Evolutionary conservation across 2,113 vertebrate species (phyloP).

Genomic region (Phylloscopus trochilus): DNA sequence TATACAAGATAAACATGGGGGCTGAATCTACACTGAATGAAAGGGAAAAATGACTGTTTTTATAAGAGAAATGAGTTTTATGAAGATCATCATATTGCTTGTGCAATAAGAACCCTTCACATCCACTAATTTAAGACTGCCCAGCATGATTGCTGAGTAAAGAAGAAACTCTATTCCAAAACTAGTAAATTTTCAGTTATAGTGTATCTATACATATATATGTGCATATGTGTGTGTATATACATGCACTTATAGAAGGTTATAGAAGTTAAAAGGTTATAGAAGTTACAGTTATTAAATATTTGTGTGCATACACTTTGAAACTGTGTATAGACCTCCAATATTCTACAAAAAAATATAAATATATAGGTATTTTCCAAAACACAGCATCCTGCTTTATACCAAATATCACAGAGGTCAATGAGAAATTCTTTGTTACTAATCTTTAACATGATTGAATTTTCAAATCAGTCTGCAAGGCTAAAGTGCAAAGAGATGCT

Average conservation of each 20-base stretch:
- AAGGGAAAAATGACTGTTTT: not conserved
- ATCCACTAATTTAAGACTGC: not conserved
- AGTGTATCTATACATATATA: not conserved
- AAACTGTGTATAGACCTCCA: not conserved
- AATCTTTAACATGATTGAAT: not conserved
- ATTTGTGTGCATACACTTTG: not conserved
- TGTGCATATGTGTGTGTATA: too few relatives aligned
- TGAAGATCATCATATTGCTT: not conserved
- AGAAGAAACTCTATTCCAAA: not conserved
- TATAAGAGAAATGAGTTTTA: not conserved
- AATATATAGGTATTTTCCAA: not conserved
- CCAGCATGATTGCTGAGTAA: not conserved
- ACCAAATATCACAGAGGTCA: not conserved
- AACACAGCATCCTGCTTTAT: not conserved
- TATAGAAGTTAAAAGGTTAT: not conserved
- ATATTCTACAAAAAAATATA: not conserved
- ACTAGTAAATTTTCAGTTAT: not conserved
- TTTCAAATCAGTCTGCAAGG: not conserved
- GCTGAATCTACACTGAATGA: not conserved
- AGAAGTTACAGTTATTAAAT: not conserved
- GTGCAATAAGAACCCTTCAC: not conserved
- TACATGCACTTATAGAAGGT: not conserved
- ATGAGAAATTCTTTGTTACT: not conserved
- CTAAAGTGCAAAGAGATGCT: not conserved
- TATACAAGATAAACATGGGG: not conserved